Percentiles rank a stretch among this genome's conserved stretches.
phyloP scores from a whole-genome alignment of 2,888 invertebrate genomes.

The Cataglyphis altisquamis region DNA sequence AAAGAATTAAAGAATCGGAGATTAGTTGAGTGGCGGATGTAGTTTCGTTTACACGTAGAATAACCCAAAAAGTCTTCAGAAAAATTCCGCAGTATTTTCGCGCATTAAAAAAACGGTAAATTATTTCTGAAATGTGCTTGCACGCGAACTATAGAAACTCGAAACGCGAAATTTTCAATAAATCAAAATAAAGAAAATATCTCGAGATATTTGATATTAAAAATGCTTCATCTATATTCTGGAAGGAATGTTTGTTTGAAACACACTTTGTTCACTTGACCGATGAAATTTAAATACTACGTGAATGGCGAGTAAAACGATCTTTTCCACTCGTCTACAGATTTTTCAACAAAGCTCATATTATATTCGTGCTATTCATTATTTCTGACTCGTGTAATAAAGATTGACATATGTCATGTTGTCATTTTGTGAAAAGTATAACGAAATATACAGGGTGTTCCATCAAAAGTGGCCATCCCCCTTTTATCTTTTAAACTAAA shows the following conservation, averaged over 20 bases:
- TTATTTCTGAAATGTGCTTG: neutral
- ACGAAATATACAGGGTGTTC: neutral
- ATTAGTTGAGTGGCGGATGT: slow-evolving; percentile 55
- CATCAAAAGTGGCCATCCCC: no score
- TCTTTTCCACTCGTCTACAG: neutral
- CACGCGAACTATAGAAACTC: neutral
- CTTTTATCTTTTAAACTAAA: no score
- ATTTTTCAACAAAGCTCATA: neutral
- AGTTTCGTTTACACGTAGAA: slow-evolving; percentile 48
- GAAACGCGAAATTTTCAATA: neutral
- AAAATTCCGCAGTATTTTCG: slow-evolving; percentile 34
- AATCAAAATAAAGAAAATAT: neutral
- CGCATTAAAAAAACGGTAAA: slow-evolving; percentile 5
- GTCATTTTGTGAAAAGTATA: neutral
- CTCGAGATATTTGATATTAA: neutral
- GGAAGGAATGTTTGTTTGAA: neutral
- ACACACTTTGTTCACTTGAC: neutral
- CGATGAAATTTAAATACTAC: neutral
- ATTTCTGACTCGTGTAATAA: no score
- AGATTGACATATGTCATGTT: no score
- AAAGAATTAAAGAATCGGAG: slow-evolving; percentile 31
- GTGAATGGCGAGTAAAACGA: neutral
- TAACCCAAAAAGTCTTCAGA: slow-evolving; percentile 40
- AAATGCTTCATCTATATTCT: neutral
- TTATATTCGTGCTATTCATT: neutral